phyloP scores from a whole-genome alignment of 2,797 vertebrate species.

The Sebastolobus alascanus region DNA sequence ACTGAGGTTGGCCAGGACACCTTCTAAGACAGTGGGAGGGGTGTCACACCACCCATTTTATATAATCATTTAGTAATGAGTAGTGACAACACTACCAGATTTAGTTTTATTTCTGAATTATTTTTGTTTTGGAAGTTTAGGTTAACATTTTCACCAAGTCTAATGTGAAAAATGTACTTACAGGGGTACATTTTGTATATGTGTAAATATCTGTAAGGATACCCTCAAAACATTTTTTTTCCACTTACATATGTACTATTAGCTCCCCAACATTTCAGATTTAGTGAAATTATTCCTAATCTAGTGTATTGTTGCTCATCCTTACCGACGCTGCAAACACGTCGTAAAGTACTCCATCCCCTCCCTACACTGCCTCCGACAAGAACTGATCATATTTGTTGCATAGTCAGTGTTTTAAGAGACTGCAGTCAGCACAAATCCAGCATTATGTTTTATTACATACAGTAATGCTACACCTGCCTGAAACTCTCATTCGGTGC shows the following conservation, averaged over 20 bases:
- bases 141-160: background rate
- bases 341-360: accelerated
- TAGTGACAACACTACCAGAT: background rate
- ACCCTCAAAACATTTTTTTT: background rate
- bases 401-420: slow-evolving; percentile 48
- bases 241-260: background rate
- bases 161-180: background rate
- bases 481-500: slow-evolving; percentile 23
- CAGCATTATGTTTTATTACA: slow-evolving; percentile 44
- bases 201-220: background rate
- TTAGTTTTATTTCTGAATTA: background rate
- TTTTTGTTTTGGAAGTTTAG: background rate
- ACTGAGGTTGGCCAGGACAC: background rate
- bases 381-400: slow-evolving; percentile 39
- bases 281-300: background rate
- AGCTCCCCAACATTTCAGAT: no score
- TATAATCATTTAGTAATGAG: background rate
- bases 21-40: background rate
- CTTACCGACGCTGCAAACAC: background rate
- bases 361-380: background rate
- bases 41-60: background rate
- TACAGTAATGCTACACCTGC: slow-evolving; percentile 41
- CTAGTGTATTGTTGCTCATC: background rate
- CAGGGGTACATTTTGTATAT: background rate
- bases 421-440: slow-evolving; percentile 50